Percentiles rank a stretch among this genome's conserved stretches.
phyloP scores from a whole-genome alignment of 2,888 invertebrate genomes.

The Nomada fucata region DNA sequence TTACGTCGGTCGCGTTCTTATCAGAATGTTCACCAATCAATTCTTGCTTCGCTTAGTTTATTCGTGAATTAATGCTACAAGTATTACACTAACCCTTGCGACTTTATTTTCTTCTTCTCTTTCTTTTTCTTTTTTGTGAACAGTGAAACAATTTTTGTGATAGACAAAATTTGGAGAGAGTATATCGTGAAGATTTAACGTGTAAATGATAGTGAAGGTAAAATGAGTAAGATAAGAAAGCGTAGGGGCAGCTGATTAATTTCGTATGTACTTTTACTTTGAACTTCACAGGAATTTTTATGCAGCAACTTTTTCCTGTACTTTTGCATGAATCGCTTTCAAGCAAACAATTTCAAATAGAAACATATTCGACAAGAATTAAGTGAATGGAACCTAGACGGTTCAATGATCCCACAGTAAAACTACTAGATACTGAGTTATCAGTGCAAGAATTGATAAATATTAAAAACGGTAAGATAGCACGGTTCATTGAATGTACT shows the following conservation, averaged over 20 bases:
- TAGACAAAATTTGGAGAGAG: too few species aligned
- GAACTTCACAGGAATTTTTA: too few species aligned
- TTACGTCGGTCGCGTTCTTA: not conserved
- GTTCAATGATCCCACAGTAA: conserved; percentile 36
- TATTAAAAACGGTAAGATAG: conserved; percentile 55
- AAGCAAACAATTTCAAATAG: not conserved
- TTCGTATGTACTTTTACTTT: too few species aligned
- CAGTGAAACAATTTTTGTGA: too few species aligned
- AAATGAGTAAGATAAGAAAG: too few species aligned
- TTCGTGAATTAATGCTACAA: not conserved
- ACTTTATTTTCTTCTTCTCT: too few species aligned
- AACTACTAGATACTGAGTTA: conserved; percentile 53
- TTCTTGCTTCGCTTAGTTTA: too few species aligned
- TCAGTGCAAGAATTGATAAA: conserved; percentile 53
- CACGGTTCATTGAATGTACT: conserved; percentile 53
- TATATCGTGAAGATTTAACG: too few species aligned
- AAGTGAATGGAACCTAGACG: conserved; percentile 23
- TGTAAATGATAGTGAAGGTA: too few species aligned
- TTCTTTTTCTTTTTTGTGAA: too few species aligned
- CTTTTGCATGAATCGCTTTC: not conserved
- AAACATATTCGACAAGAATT: not conserved
- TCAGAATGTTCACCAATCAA: not conserved
- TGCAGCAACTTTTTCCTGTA: too few species aligned
- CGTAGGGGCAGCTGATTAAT: too few species aligned
- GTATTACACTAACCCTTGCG: not conserved